Percentiles rank a stretch among this genome's conserved stretches.
phyloP scores from a whole-genome alignment of 2,888 invertebrate species.

The Hyppa rectilinea region DNA sequence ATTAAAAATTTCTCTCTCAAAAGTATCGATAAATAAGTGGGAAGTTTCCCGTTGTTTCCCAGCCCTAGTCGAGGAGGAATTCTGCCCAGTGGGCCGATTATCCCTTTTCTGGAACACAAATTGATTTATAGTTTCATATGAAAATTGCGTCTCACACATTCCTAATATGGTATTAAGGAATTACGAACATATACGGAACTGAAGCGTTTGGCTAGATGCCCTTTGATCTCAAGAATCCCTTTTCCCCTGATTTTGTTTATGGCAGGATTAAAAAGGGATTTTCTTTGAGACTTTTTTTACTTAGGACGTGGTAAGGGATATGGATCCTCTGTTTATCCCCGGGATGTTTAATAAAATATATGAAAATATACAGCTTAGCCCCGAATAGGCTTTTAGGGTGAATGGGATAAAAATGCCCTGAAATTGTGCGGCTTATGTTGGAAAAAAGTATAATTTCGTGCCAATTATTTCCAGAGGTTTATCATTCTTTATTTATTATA shows the following conservation, averaged over 20 bases:
- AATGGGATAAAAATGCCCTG: conserved; percentile 44
- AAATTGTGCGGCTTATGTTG: conserved; percentile 44
- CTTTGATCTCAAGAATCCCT: conserved; percentile 74
- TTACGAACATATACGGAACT: conserved; percentile 64
- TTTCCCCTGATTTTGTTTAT: conserved; percentile 81
- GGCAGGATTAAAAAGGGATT: conserved; percentile 79
- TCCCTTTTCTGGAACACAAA: conserved; percentile 69
- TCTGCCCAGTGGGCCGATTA: conserved; percentile 70
- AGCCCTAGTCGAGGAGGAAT: conserved; percentile 56
- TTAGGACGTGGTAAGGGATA: conserved; percentile 67
- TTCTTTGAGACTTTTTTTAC: conserved; percentile 74
- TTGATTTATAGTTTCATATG: conserved; percentile 83
- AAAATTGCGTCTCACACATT: conserved; percentile 78
- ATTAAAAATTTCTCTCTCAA: conserved; percentile 47
- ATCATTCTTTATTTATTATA: conserved; percentile 24
- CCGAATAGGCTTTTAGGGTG: conserved; percentile 57
- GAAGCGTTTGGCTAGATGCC: conserved; percentile 52
- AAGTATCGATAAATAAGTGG: conserved; percentile 61
- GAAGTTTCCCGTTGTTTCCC: conserved; percentile 37
- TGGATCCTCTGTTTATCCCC: conserved; percentile 66
- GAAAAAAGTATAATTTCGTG: conserved; percentile 23
- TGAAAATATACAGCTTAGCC: conserved; percentile 63
- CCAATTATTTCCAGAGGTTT: conserved; percentile 11
- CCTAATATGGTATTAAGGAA: conserved; percentile 75
- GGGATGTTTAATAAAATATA: conserved; percentile 72